Conservation (phyloP, 2,888 invertebrate genomes). For the Pachymerium ferrugineum region DNA sequence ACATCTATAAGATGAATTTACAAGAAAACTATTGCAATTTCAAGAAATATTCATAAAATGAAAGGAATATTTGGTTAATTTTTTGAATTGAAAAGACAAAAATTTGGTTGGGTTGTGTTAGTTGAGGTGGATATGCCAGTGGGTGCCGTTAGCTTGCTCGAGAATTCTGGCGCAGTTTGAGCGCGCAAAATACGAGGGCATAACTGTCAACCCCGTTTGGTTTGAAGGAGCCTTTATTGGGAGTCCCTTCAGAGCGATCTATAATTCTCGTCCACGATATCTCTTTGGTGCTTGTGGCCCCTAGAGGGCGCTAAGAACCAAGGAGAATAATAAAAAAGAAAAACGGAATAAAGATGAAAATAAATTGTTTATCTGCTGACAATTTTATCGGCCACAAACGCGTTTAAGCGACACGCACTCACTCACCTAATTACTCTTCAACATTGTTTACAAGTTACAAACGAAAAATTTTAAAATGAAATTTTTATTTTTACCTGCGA, state of each 20-base stretch:
- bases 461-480: too few species aligned
- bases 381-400: slow-evolving; percentile 23
- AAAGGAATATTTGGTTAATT: too few species aligned
- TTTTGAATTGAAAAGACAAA: too few species aligned
- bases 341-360: slow-evolving; percentile 25
- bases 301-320: slow-evolving; percentile 19
- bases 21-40: too few species aligned
- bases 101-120: too few species aligned
- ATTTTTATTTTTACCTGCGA: not conserved
- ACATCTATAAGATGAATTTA: too few species aligned
- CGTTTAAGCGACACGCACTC: not conserved
- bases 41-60: too few species aligned
- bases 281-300: slow-evolving; percentile 19
- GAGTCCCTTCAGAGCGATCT: slow-evolving; percentile 27
- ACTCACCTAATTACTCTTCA: slow-evolving; percentile 5
- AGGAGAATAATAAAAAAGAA: slow-evolving; percentile 27
- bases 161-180: slow-evolving; percentile 19
- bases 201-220: slow-evolving; percentile 27
- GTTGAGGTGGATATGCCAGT: slow-evolving; percentile 10
- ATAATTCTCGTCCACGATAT: slow-evolving; percentile 24
- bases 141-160: slow-evolving; percentile 22
- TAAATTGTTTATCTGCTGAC: slow-evolving; percentile 27
- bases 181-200: slow-evolving; percentile 22
- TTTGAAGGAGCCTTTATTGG: slow-evolving; percentile 27
- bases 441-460: too few species aligned